Conservation (phyloP, 1,140 invertebrate species). For the Drosophila repletoides region DNA sequence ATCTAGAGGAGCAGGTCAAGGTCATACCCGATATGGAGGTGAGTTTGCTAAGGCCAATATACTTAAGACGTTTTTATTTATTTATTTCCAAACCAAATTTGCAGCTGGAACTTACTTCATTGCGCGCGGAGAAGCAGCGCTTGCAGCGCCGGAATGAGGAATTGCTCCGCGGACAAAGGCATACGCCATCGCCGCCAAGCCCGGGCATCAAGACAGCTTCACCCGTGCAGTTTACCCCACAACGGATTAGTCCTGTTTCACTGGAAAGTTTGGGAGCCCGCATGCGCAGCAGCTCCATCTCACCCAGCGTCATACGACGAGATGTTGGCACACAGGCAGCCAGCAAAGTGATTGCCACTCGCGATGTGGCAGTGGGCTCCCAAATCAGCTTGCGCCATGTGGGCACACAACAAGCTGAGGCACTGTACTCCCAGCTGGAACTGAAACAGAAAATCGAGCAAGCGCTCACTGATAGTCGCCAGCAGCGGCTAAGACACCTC, state of each 20-base stretch:
- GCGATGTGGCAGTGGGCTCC: slow-evolving; percentile 59
- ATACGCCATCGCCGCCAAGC: slow-evolving; percentile 61
- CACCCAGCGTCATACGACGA: slow-evolving; percentile 67
- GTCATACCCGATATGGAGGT: slow-evolving; percentile 92
- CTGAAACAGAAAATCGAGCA: slow-evolving; percentile 52
- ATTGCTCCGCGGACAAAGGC: slow-evolving; percentile 82
- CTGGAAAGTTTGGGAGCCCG: slow-evolving; percentile 72
- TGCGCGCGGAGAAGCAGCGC: slow-evolving; percentile 89
- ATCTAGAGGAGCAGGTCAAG: slow-evolving; percentile 93
- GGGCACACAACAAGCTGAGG: slow-evolving; percentile 48
- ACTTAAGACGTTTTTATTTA: neutral
- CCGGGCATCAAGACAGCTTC: slow-evolving; percentile 61
- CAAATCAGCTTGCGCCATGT: slow-evolving; percentile 37
- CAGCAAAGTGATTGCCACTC: slow-evolving; percentile 41
- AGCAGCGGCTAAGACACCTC: slow-evolving; percentile 74
- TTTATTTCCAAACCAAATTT: too few species aligned
- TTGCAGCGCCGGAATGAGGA: slow-evolving; percentile 84
- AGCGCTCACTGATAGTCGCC: slow-evolving; percentile 40
- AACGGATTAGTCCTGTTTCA: slow-evolving; percentile 74
- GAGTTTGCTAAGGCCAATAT: slow-evolving; percentile 24
- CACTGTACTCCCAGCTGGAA: slow-evolving; percentile 62
- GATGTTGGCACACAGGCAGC: slow-evolving; percentile 88
- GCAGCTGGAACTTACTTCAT: slow-evolving; percentile 87
- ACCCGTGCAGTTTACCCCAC: slow-evolving; percentile 72
- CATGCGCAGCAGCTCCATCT: slow-evolving; percentile 64